Evolutionary conservation across 2,888 invertebrate species (phyloP).

Genomic region (Chrysopilus asiliformis): DNA sequence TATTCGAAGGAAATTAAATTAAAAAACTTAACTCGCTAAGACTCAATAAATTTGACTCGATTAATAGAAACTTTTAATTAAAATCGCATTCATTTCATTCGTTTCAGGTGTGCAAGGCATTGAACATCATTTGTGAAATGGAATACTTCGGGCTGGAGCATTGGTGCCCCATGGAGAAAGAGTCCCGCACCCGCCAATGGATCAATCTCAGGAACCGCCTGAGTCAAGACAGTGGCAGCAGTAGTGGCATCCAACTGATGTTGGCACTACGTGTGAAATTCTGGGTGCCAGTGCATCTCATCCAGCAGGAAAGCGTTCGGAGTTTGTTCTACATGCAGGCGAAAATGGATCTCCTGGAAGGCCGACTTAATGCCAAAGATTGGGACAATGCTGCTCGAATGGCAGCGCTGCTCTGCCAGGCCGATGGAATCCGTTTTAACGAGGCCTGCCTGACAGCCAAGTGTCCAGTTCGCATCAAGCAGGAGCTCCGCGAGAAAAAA

Average conservation of each 20-base stretch:
- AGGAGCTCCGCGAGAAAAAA: conserved; percentile 24
- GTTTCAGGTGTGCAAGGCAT: conserved; percentile 65
- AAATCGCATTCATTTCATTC: too few relatives aligned
- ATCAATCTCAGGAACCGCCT: conserved; percentile 63
- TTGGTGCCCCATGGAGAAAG: conserved; percentile 36
- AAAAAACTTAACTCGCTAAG: too few relatives aligned
- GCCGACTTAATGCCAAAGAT: conserved; percentile 55
- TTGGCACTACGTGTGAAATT: conserved; percentile 56
- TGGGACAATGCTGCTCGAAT: conserved; percentile 55
- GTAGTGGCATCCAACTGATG: conserved; percentile 28
- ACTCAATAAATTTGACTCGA: too few relatives aligned
- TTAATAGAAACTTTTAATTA: too few relatives aligned
- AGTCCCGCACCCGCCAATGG: conserved; percentile 67
- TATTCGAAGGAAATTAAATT: too few relatives aligned
- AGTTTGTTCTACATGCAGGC: conserved; percentile 77
- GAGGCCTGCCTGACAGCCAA: conserved; percentile 26
- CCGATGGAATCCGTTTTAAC: conserved; percentile 31
- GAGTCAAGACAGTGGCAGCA: conserved; percentile 27
- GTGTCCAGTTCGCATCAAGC: conserved; percentile 27
- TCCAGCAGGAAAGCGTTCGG: conserved; percentile 71
- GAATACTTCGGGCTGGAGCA: conserved; percentile 79
- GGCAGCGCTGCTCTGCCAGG: conserved; percentile 63
- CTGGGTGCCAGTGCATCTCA: conserved; percentile 80
- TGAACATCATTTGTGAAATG: conserved; percentile 70
- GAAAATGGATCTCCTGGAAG: conserved; percentile 59